These are phyloP conservation scores for Harpalus rufipes DNA, from an alignment of 2,888 invertebrate genomes.

Conservation along the genomic window DNA sequence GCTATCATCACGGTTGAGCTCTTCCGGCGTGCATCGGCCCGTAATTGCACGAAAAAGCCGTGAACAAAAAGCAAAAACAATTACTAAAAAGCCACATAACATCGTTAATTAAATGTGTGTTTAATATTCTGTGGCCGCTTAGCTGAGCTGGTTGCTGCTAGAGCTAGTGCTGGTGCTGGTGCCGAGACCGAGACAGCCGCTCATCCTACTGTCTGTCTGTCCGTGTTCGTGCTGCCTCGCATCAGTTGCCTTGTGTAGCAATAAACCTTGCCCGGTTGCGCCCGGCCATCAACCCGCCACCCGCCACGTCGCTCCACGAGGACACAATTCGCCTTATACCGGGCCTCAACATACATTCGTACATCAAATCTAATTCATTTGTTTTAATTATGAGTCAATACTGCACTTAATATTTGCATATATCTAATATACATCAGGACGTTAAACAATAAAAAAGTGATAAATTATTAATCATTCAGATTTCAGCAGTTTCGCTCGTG, in stretches of 20 bases:
- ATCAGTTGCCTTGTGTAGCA: constrained; percentile 55
- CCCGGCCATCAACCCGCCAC: constrained; percentile 57
- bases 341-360: too few relatives aligned
- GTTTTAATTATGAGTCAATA: too few relatives aligned
- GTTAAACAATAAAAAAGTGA: too few relatives aligned
- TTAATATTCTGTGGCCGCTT: constrained; percentile 54
- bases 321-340: too few relatives aligned
- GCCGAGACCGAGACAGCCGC: constrained; percentile 18
- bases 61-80: constrained; percentile 41
- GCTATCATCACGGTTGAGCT: background rate
- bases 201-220: constrained; percentile 44
- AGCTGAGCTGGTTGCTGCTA: too few relatives aligned
- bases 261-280: constrained; percentile 50
- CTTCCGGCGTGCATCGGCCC: background rate
- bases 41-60: constrained; percentile 27
- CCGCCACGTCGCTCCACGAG: background rate
- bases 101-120: constrained; percentile 57
- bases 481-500: too few relatives aligned
- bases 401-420: too few relatives aligned
- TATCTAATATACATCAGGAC: too few relatives aligned
- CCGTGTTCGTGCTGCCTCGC: constrained; percentile 50
- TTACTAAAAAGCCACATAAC: constrained; percentile 51
- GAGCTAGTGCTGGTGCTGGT: background rate
- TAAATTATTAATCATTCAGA: too few relatives aligned
- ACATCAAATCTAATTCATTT: too few relatives aligned